These are phyloP conservation scores for Atta colombica DNA, from an alignment of 1,140 invertebrate species.

Conservation along the genomic window DNA sequence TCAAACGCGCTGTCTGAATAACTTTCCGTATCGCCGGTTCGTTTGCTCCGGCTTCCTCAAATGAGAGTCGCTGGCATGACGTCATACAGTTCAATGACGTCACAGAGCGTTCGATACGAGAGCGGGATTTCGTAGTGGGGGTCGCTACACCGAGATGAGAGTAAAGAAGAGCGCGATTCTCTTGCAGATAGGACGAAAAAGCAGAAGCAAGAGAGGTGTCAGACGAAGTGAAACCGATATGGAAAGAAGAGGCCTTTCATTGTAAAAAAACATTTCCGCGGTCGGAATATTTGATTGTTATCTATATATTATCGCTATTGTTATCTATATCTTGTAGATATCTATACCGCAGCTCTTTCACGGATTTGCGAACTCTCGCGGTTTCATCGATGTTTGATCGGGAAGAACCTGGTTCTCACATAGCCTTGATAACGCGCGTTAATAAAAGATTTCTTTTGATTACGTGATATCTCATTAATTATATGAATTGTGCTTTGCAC, in stretches of 20 bases:
- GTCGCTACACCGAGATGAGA: constrained; percentile 67
- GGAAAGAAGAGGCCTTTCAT: constrained; percentile 65
- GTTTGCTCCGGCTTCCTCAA: not conserved
- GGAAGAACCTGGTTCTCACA: not conserved
- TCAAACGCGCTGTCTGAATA: not conserved
- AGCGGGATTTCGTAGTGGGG: constrained; percentile 74
- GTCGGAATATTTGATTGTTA: constrained; percentile 33
- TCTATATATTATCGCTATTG: constrained; percentile 1
- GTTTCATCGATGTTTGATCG: not conserved
- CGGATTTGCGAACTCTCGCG: constrained; percentile 3
- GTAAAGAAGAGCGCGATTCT: constrained; percentile 38
- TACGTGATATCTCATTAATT: constrained; percentile 14
- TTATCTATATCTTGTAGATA: not conserved
- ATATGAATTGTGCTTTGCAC: constrained; percentile 6
- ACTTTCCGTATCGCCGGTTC: not conserved
- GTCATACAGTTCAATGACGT: constrained; percentile 84
- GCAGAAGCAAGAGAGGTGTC: constrained; percentile 10
- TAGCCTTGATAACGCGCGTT: constrained; percentile 1
- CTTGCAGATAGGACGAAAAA: not conserved
- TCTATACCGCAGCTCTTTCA: not conserved
- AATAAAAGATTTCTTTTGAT: constrained; percentile 16
- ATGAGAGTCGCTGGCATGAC: constrained; percentile 79
- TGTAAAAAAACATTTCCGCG: constrained; percentile 29
- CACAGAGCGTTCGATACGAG: constrained; percentile 82
- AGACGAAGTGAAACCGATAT: constrained; percentile 2